Percentiles rank a stretch among this genome's conserved stretches.
Conservation (phyloP, 2,888 invertebrate genomes). For the Dermolepida albohirtum region DNA sequence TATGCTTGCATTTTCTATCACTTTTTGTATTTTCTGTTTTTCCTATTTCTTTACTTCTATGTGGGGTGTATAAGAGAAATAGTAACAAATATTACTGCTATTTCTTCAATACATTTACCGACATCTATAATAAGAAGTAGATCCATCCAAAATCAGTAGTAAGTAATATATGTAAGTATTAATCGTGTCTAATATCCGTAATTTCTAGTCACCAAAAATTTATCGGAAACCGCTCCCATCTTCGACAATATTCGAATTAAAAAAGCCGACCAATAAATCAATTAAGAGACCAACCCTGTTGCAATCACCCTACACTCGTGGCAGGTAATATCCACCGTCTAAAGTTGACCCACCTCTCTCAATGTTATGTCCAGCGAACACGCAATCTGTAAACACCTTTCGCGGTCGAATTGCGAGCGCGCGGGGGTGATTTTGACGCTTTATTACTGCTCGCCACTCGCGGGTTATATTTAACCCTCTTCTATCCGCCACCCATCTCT, state of each 20-base stretch:
- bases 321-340: slow-evolving; percentile 40
- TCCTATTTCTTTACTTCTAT: too few relatives aligned
- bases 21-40: too few relatives aligned
- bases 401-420: slow-evolving; percentile 49
- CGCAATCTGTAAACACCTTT: slow-evolving; percentile 55
- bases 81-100: too few relatives aligned
- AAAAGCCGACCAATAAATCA: slow-evolving; percentile 53
- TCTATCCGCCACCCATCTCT: slow-evolving; percentile 10
- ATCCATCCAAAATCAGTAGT: too few relatives aligned
- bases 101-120: too few relatives aligned
- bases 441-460: slow-evolving; percentile 46
- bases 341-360: slow-evolving; percentile 49
- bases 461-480: slow-evolving; percentile 32
- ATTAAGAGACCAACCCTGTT: slow-evolving; percentile 54
- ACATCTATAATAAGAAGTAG: too few relatives aligned
- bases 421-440: slow-evolving; percentile 49
- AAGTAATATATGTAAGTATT: background rate
- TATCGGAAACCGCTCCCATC: slow-evolving; percentile 49
- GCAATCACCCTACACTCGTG: slow-evolving; percentile 44
- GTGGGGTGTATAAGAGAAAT: too few relatives aligned
- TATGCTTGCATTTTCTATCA: too few relatives aligned
- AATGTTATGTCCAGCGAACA: slow-evolving; percentile 52
- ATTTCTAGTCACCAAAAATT: slow-evolving; percentile 23
- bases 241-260: slow-evolving; percentile 50
- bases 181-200: slow-evolving; percentile 12